Conservation (phyloP, 1,140 invertebrate genomes). For the Paramacrobiotus metropolitanus region DNA sequence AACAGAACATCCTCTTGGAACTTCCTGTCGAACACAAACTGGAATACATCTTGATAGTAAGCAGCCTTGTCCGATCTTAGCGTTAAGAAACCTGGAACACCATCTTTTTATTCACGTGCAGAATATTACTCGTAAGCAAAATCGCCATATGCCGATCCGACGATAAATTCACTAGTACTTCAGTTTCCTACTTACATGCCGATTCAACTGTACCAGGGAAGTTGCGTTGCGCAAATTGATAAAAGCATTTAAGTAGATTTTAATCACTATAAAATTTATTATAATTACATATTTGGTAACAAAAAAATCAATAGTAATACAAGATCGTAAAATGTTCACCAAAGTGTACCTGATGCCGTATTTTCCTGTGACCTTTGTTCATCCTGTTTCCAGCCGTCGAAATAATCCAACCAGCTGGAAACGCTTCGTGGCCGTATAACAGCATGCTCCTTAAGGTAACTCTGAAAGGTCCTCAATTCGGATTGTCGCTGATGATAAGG, state of each 20-base stretch:
- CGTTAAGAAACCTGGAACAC: not conserved
- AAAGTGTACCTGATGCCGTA: too few species aligned
- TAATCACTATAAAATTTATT: too few species aligned
- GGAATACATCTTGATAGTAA: not conserved
- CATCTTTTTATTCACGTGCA: not conserved
- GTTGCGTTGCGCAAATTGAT: too few species aligned
- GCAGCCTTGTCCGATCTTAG: not conserved
- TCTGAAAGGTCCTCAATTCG: constrained; percentile 1
- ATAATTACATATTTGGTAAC: too few species aligned
- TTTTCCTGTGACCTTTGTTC: too few species aligned
- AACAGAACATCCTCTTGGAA: not conserved
- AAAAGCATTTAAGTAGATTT: too few species aligned
- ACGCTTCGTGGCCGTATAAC: not conserved
- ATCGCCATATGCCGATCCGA: too few species aligned
- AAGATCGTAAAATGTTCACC: too few species aligned
- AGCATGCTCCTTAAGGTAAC: constrained; percentile 1
- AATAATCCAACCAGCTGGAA: not conserved
- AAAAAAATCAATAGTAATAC: too few species aligned
- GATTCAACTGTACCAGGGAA: too few species aligned
- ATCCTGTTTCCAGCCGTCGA: not conserved
- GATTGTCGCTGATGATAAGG: not conserved
- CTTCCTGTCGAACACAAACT: not conserved
- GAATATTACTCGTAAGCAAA: not conserved
- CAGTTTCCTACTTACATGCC: too few species aligned
- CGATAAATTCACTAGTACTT: too few species aligned